A percentile compares a stretch with the other conserved stretches of the same genome.
Evolutionary conservation across 2,797 vertebrate species (phyloP).

Genomic region (Cyclura pinguis): DNA sequence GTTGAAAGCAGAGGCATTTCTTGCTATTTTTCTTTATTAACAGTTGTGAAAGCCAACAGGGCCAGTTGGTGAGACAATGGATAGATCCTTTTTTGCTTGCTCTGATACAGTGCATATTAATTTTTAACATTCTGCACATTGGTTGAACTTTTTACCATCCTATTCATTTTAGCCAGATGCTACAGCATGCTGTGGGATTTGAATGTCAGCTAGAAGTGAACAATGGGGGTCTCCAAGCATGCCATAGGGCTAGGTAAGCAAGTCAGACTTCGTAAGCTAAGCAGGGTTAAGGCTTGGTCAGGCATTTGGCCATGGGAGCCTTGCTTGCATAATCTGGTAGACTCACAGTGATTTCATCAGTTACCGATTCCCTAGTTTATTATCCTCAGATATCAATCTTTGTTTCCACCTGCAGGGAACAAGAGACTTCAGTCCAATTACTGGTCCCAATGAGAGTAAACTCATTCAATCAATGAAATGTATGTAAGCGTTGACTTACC

Average conservation of each 20-base stretch:
- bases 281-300: neutral
- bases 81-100: neutral
- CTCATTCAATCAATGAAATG: no score
- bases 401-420: neutral
- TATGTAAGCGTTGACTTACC: no score
- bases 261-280: neutral
- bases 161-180: neutral
- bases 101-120: neutral
- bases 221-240: neutral
- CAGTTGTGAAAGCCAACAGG: neutral
- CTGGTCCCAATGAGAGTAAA: no score
- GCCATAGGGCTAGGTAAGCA: neutral
- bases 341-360: neutral
- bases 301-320: neutral
- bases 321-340: neutral
- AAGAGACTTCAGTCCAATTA: neutral
- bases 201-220: constrained; percentile 1
- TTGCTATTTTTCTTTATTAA: constrained; percentile 15
- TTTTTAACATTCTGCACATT: constrained; percentile 9
- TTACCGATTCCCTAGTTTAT: neutral
- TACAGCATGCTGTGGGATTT: neutral
- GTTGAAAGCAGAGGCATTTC: neutral
- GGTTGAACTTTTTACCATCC: neutral
- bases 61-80: neutral
- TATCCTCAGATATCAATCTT: neutral